Evolutionary conservation across 2,113 vertebrate genomes (phyloP), one percentile per base, ranked within the genome.

Genomic region (Halcyon malimbica): DNA sequence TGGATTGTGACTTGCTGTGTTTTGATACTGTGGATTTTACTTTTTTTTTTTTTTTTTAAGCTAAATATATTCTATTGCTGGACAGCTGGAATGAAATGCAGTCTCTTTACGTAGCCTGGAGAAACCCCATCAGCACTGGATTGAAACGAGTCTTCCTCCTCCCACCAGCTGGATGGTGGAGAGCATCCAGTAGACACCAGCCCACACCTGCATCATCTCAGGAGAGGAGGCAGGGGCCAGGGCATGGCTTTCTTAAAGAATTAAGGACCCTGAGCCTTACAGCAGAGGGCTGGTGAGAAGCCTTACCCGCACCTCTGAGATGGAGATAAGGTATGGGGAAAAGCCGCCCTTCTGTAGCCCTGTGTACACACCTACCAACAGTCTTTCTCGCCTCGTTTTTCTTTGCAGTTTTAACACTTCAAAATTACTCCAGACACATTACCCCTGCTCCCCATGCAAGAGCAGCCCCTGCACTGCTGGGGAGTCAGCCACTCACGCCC

Each of bases 1-100:
- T 80, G 87, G 67, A 83, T 65, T 77, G 96, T 95, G 95, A 89
- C 59, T 90, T 90, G 91, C 77, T 71, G 76, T 93, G 93, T 96
- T 97, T 96, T 83, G 87, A 93, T 88, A 64, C 75, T 44, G 54
- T 93, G 74, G 64, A 93, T 48, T 57, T 82, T 71, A 77, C 35
- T 60, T 62, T 82, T 67, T 82, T 91, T 93, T 87, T 84, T 95
- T 37, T 94, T 90, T 90, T 95, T 33, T 4, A 94, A 89, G 90
- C 93, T 84, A 64, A 87, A 87, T 91, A 92, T 84, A 93, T 90
- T 94, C 48, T 86, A 42, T 73, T 89, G 75, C 94, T 87, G 63
- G 87, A 68, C 42, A 64, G 63, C 51, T 95, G 62, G 25, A 31
- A 51, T 0, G 6, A 87, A 89, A 70, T 82, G 25, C 60, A 73